These are phyloP conservation scores for Oreochromis niloticus DNA, from an alignment of 2,113 vertebrate species.

Conservation along the genomic window DNA sequence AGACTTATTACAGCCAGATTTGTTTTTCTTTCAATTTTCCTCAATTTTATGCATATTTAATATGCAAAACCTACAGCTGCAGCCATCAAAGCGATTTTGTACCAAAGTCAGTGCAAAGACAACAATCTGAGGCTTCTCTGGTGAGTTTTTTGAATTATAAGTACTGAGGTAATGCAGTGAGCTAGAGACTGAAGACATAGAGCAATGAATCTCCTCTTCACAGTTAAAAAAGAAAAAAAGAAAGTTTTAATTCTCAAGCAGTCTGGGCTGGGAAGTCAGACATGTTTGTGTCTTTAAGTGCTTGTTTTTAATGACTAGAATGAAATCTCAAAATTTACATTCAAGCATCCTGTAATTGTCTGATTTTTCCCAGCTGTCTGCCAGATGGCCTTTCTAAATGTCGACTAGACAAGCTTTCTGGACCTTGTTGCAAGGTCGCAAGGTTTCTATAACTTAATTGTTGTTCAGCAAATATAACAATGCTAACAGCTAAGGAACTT, in stretches of 20 bases:
- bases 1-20: neutral
- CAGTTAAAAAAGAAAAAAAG: fast-evolving
- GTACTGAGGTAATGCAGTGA: neutral
- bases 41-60: neutral
- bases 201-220: neutral
- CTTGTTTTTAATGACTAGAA: neutral
- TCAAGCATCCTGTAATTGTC: neutral
- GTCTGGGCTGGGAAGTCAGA: neutral
- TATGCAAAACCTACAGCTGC: neutral
- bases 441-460: neutral
- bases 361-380: neutral
- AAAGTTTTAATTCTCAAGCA: neutral
- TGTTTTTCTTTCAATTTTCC: neutral
- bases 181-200: neutral
- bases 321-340: neutral
- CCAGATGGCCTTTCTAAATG: neutral
- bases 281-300: neutral
- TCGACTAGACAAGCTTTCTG: neutral
- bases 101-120: neutral
- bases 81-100: fast-evolving
- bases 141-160: neutral
- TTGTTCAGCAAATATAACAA: neutral
- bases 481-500: neutral
- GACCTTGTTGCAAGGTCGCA: neutral
- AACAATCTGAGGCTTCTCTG: neutral